Evolutionary conservation across 2,888 invertebrate species (phyloP), one percentile per base, ranked within the genome.

Genomic region (Orthosia gothica): DNA sequence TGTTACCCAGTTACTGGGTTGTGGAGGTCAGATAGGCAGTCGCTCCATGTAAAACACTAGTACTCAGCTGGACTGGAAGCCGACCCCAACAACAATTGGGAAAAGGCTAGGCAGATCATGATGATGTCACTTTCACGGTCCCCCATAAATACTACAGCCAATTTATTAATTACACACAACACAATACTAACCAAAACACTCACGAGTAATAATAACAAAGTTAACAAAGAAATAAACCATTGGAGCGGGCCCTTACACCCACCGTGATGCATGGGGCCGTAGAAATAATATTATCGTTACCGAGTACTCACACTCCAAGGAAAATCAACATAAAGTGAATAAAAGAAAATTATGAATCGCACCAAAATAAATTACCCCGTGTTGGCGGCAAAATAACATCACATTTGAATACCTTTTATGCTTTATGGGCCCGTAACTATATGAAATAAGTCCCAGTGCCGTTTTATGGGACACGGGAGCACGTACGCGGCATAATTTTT

Each of bases 301-400:
- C 92, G 92, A 94, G 94, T 94, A 94, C 94, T 93, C 94, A 95
- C 95, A 95, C 94, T 95, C 95, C 89, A 94, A 94, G 94, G 94
- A 96, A 95, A 96, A 96, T 96, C 96, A 96, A 96, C 96, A 96
- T 96, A 96, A 96, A 96, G 96, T 96, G 96, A 96, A 96, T 96
- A 96, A 96, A 96, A 96, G 96, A 96, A 96, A 96, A 96, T 96
- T 96, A 96, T 96, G 96, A 96, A 96, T 96, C 94, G 96, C 95
- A 92, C 94, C 91, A 92, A 96, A 96, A 96, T 96, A 96, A 96
- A 96, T 96, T 96, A 96, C 95, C 93, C 94, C 91, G 94, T 95
- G 96, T 96, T 95, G 96, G 96, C 96, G 96, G 96, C 96, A 96
- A 96, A 96, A 96, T 96, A 96, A 96, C 96, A 96, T 96, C 96